Evolutionary conservation across 2,888 invertebrate species (phyloP), one percentile per base, ranked within the genome.

Genomic region (Scotopteryx bipunctaria): DNA sequence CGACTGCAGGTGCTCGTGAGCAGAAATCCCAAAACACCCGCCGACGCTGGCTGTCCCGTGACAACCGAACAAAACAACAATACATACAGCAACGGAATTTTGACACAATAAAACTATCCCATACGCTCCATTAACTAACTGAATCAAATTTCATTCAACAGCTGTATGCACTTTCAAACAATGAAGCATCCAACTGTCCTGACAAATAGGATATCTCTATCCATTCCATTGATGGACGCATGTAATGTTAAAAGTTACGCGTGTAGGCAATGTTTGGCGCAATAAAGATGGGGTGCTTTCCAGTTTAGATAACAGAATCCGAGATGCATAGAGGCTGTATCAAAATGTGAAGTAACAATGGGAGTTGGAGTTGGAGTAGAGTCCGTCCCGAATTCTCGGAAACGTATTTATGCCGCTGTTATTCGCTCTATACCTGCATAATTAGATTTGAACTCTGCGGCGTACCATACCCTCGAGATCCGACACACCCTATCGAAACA

Each of bases 101-200:
- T 64, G 64, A 70, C 65, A 66, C 55, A 67, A 66, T 68, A 74
- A 74, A 55, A 63, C 65, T 66, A 71, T 76, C 76, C 69, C 76
- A 79, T 71, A 73, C 81, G 78, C 78, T 78, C 83, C 82, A 84
- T 86, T 86, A 81, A 75, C 66, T 71, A 76, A 71, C 70, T 73
- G 83, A 80, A 82, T 86, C 83, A 78, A 80, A 83, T 86, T 83
- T 76, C 84, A 80, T 76, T 73, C 79, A 80, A 82, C 87, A 88
- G 81, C 85, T 88, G 86, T 73, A 74, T 69, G 63, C 64, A 66
- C 64, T 69, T 71, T 72, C 70, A 72, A 73, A 79, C 76, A 80
- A 80, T 76, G 67, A 69, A 50, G 54, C 62, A 58, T 64, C 68
- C 70, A 71, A 71, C 71, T 73, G 70, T 64, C 65, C 66, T 58